A percentile compares a stretch with the other conserved stretches of the same genome.
Conservation (phyloP, 2,888 invertebrate genomes). For the Plebejus melissa region DNA sequence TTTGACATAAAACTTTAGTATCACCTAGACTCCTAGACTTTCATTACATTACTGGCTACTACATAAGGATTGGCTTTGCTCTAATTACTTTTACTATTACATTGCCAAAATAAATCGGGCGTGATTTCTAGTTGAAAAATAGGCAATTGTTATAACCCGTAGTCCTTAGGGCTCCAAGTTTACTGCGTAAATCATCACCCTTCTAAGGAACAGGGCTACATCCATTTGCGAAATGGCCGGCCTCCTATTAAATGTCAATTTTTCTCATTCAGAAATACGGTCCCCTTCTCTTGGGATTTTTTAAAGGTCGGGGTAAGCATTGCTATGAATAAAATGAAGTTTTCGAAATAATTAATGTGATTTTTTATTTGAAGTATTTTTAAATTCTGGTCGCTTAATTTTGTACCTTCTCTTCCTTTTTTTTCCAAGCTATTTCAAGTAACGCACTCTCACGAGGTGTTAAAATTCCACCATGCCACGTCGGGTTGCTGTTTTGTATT, state of each 20-base stretch:
- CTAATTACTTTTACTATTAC: not conserved
- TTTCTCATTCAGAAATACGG: constrained; percentile 58
- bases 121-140: constrained; percentile 38
- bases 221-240: constrained; percentile 59
- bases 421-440: no score
- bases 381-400: not conserved
- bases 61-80: not conserved
- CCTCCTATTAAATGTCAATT: constrained; percentile 75
- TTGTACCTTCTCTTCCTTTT: not conserved
- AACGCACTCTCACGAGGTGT: no score
- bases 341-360: constrained; percentile 1
- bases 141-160: constrained; percentile 39
- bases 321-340: constrained; percentile 24
- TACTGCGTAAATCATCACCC: constrained; percentile 51
- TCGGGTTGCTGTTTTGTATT: not conserved
- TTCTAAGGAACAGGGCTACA: constrained; percentile 42
- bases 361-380: not conserved
- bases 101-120: constrained; percentile 15
- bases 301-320: constrained; percentile 33
- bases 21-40: not conserved
- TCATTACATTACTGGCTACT: no score
- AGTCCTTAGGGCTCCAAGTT: constrained; percentile 37
- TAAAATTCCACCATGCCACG: not conserved
- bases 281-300: constrained; percentile 48
- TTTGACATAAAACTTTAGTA: not conserved